Base-by-base conservation (phyloP, 2,888 invertebrate genomes). In the Drosophila hamatofila region DNA sequence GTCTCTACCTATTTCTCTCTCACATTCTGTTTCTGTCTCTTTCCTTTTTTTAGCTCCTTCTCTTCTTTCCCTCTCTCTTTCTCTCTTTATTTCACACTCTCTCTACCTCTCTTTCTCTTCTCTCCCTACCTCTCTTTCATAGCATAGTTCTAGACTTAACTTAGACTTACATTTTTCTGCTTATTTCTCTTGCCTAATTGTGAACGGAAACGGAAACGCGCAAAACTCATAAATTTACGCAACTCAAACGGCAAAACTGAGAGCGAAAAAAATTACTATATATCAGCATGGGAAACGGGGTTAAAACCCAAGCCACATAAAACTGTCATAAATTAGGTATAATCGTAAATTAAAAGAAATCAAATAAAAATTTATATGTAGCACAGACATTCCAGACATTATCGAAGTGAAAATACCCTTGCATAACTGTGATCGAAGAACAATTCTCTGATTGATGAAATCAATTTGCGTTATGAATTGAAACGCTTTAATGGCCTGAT, bases 171-270 rank as follows among this genome's bases (percentile, higher is more conserved):
- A 58, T 41, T 64, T 72, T 64, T 25, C 21, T 35, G 51, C 35
- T n/a, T 39, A 25, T n/a, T 30, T 30, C 27, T 54, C 41, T 18
- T 55, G 67, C 57, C 60, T 85, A 88, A 85, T 88, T 83, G 83
- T 61, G 56, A 79, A 66, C 83, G 88, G 82, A 82, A 86, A 64
- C 75, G 83, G 83, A 82, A 79, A 73, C 54, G 66, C 52, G 55
- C 59, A 37, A 25, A 72, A 71, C 55, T 57, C 68, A 74, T 88
- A 82, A 81, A 77, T 81, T 83, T 71, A 12, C 73, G 61, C 49
- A 64, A 25, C 56, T 60, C 56, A 56, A 66, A 61, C 25, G 25
- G 8, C 33, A 62, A 60, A 64, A 33, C 49, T 35, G 39, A 51
- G 39, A 42, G 18, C 16, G 14, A 52, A 54, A 51, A 44, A 18